Percentiles rank a stretch among this genome's conserved stretches.
phyloP scores from a whole-genome alignment of 2,888 invertebrate species.

The Thymelicus lineola region DNA sequence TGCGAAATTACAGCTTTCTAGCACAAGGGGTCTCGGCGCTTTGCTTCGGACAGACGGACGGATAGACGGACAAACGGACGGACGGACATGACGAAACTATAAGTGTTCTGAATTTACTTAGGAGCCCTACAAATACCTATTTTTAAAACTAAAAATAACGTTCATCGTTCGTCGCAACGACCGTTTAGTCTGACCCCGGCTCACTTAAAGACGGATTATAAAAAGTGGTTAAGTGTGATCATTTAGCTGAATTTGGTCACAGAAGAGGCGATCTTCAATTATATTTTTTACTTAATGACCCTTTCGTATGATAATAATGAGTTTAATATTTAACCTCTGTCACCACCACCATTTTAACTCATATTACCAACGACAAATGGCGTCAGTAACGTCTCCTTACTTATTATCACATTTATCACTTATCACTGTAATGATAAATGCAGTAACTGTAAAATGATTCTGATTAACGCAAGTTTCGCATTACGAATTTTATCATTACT shows the following conservation, averaged over 20 bases:
- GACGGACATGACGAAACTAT: too few relatives aligned
- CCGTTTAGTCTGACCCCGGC: background rate
- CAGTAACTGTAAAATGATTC: too few relatives aligned
- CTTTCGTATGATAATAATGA: constrained; percentile 25
- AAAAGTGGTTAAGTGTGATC: constrained; percentile 29
- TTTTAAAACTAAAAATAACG: background rate
- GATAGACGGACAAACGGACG: too few relatives aligned
- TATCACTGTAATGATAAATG: too few relatives aligned
- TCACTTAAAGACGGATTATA: constrained; percentile 6
- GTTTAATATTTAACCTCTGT: constrained; percentile 22
- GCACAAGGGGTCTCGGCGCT: too few relatives aligned
- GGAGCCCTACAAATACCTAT: too few relatives aligned
- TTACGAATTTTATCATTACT: too few relatives aligned
- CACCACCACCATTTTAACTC: constrained; percentile 5
- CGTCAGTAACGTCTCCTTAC: background rate
- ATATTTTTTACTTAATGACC: constrained; percentile 27
- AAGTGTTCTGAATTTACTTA: too few relatives aligned
- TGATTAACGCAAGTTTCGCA: too few relatives aligned
- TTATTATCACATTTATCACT: too few relatives aligned
- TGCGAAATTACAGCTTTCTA: too few relatives aligned
- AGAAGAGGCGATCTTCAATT: constrained; percentile 33
- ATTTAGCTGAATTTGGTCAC: constrained; percentile 30
- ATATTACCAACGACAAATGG: background rate
- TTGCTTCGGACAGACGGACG: too few relatives aligned
- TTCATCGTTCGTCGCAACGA: background rate